phyloP scores from a whole-genome alignment of 2,888 invertebrate genomes.

The Dione vanillae region DNA sequence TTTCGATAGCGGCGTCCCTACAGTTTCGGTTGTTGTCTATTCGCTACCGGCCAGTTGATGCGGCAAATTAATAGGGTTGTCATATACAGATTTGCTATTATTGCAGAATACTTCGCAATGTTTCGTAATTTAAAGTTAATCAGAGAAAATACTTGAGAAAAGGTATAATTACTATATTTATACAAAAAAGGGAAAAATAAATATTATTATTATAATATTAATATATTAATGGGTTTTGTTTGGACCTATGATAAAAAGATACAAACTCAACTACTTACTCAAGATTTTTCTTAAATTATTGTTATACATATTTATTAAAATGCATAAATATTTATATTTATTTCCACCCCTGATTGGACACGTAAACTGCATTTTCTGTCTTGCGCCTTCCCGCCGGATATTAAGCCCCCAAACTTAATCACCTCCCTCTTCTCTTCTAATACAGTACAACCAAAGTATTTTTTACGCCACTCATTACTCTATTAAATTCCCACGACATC shows the following conservation, averaged over 20 bases:
- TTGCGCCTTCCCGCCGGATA: conserved; percentile 78
- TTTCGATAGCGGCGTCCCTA: conserved; percentile 61
- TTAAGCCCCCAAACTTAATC: conserved; percentile 78
- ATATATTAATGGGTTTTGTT: too few relatives aligned
- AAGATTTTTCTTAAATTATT: neutral
- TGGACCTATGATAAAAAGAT: too few relatives aligned
- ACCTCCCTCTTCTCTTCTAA: conserved; percentile 71
- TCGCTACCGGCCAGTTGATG: conserved; percentile 72
- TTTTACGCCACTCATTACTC: conserved; percentile 76
- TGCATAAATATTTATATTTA: neutral
- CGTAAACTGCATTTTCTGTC: conserved; percentile 70
- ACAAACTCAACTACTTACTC: too few relatives aligned
- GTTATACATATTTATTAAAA: neutral
- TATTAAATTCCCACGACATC: conserved; percentile 76
- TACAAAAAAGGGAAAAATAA: too few relatives aligned
- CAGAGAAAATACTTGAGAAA: neutral
- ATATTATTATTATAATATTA: too few relatives aligned
- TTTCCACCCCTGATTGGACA: conserved; percentile 46
- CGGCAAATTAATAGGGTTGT: conserved; percentile 72
- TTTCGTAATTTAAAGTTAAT: neutral
- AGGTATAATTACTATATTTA: too few relatives aligned
- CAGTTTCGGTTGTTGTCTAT: conserved; percentile 68
- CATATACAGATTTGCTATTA: conserved; percentile 24
- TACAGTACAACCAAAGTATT: conserved; percentile 69
- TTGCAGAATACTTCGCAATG: neutral